These are phyloP conservation scores for Bathybates hornii DNA, from an alignment of 2,113 vertebrate genomes.

Conservation along the genomic window DNA sequence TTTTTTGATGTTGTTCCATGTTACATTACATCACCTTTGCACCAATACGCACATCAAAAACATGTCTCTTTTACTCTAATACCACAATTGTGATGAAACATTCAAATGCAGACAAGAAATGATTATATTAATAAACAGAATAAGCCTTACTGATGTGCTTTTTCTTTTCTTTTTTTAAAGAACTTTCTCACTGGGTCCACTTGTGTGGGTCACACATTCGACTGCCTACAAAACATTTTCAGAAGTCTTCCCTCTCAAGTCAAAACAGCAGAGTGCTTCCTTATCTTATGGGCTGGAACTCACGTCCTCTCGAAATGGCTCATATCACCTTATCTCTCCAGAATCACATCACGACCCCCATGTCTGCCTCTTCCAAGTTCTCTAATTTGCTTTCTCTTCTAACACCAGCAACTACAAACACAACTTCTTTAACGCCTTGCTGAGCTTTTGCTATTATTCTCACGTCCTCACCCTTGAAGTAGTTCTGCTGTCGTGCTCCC, in stretches of 20 bases:
- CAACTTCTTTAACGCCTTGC: neutral
- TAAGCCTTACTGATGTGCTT: neutral
- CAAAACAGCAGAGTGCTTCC: neutral
- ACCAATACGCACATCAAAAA: neutral
- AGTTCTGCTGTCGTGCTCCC: conserved; percentile 26
- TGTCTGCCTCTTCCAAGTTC: neutral
- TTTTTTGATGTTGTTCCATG: neutral
- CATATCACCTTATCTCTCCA: conserved; percentile 6
- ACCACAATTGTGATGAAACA: conserved; percentile 29
- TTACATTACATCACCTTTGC: neutral
- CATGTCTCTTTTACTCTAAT: neutral
- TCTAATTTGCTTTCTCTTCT: conserved; percentile 11
- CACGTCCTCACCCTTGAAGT: conserved; percentile 30
- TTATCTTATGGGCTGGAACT: neutral
- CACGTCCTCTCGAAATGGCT: neutral
- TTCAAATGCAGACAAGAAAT: neutral
- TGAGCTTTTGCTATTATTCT: conserved; percentile 16
- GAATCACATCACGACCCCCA: neutral
- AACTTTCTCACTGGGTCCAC: neutral
- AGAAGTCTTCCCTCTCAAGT: neutral
- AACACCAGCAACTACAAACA: neutral
- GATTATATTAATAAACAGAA: neutral
- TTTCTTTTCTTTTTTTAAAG: neutral
- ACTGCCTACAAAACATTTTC: conserved; percentile 5
- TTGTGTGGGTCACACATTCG: conserved; percentile 11